A percentile compares a stretch with the other conserved stretches of the same genome.
Conservation (phyloP, 2,797 vertebrate genomes). For the Microchirus variegatus region DNA sequence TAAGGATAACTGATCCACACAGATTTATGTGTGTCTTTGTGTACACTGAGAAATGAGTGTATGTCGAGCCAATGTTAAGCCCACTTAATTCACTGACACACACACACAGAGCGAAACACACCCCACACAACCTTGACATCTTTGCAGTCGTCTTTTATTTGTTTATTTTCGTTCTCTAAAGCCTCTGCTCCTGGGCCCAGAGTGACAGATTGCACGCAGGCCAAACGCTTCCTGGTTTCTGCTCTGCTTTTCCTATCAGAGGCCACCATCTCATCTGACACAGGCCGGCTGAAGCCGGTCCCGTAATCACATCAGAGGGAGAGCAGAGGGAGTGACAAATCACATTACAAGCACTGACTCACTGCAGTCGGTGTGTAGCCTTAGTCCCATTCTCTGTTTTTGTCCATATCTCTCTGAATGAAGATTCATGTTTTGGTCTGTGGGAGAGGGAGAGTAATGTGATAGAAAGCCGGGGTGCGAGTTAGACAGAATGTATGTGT, state of each 20-base stretch:
- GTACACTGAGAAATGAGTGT: slow-evolving; percentile 14
- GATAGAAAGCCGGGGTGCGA: slow-evolving; percentile 45
- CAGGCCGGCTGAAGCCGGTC: slow-evolving; percentile 38
- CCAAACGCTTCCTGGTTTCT: slow-evolving; percentile 67
- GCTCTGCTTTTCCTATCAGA: slow-evolving; percentile 53
- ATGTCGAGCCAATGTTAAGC: slow-evolving; percentile 19
- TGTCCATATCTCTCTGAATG: slow-evolving; percentile 58
- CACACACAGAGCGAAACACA: slow-evolving; percentile 14
- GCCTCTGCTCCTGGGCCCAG: slow-evolving; percentile 13
- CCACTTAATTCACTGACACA: slow-evolving; percentile 41
- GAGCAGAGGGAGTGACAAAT: slow-evolving; percentile 74
- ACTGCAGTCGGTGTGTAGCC: slow-evolving; percentile 60
- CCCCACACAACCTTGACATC: slow-evolving; percentile 12
- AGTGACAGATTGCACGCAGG: slow-evolving; percentile 61
- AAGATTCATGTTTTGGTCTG: slow-evolving; percentile 71
- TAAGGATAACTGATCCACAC: slow-evolving; percentile 37
- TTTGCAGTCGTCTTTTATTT: background rate
- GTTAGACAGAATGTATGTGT: slow-evolving; percentile 26
- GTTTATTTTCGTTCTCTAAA: too few species aligned
- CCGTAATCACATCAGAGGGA: slow-evolving; percentile 74
- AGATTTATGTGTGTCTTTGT: slow-evolving; percentile 18
- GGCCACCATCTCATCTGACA: slow-evolving; percentile 64
- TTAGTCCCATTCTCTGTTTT: slow-evolving; percentile 48
- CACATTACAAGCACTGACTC: slow-evolving; percentile 73
- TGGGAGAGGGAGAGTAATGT: slow-evolving; percentile 64